These are phyloP conservation scores for Semibalanus balanoides DNA, from an alignment of 1,140 invertebrate species.

Conservation along the genomic window DNA sequence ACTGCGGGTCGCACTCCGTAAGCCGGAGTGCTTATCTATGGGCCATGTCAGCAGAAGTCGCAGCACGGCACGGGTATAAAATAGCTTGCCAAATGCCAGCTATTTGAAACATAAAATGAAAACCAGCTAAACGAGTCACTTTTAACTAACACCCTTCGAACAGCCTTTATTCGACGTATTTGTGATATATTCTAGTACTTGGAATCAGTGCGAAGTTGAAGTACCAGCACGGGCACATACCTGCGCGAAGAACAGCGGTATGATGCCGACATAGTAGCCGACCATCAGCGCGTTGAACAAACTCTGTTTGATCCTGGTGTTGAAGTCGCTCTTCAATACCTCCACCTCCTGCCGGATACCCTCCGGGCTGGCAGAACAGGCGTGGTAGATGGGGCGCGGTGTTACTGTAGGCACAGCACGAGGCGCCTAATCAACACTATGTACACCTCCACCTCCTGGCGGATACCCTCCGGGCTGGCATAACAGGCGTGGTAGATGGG, in stretches of 20 bases:
- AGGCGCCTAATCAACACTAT: no score
- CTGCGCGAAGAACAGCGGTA: slow-evolving; percentile 77
- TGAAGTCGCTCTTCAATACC: slow-evolving; percentile 68
- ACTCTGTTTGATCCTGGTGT: slow-evolving; percentile 70
- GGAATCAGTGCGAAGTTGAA: no score
- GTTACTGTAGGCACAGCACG: background rate
- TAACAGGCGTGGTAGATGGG: slow-evolving; percentile 34
- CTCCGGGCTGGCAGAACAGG: slow-evolving; percentile 33
- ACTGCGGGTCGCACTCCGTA: no score
- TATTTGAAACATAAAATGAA: no score
- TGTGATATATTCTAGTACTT: no score
- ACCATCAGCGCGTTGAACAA: slow-evolving; percentile 77
- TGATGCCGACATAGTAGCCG: slow-evolving; percentile 78
- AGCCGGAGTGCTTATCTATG: no score
- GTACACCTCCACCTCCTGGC: slow-evolving; percentile 68
- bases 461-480: slow-evolving; percentile 39
- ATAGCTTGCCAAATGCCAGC: no score
- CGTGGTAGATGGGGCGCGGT: slow-evolving; percentile 30
- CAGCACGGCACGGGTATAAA: no score
- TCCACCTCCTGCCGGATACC: slow-evolving; percentile 70
- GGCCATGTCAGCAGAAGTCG: no score
- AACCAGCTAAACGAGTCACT: no score
- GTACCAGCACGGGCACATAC: slow-evolving; percentile 40
- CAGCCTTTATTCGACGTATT: no score
- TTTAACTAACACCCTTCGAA: no score